Evolutionary conservation across 2,888 invertebrate species (phyloP).

Genomic region (Melanophora roralis): DNA sequence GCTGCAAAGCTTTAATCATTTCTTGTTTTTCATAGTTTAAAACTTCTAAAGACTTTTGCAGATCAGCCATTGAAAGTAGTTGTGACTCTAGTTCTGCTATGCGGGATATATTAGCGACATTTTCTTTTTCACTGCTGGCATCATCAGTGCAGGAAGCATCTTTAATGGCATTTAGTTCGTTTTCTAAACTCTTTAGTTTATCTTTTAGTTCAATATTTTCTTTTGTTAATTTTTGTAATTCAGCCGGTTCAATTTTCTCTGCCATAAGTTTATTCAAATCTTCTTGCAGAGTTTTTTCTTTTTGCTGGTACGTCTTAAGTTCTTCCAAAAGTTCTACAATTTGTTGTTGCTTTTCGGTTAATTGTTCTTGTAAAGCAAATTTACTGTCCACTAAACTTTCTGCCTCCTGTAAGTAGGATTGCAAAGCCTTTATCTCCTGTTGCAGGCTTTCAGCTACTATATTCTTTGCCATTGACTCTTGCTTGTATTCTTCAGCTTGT

Average conservation of each 20-base stretch:
- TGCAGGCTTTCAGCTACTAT: conserved; percentile 50
- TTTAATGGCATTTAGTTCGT: background rate
- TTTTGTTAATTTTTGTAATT: conserved; percentile 47
- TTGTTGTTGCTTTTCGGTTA: conserved; percentile 42
- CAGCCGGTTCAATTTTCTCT: conserved; percentile 8
- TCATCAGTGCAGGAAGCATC: background rate
- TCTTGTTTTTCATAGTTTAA: conserved; percentile 82
- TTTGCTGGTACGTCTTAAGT: conserved; percentile 25
- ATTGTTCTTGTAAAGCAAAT: conserved; percentile 32
- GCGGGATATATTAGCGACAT: conserved; percentile 49
- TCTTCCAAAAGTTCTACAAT: conserved; percentile 35
- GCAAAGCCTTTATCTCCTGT: conserved; percentile 43
- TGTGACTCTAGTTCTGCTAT: conserved; percentile 65
- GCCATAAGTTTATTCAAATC: conserved; percentile 23
- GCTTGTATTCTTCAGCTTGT: conserved; percentile 30
- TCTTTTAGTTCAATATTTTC: conserved; percentile 43
- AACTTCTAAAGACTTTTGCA: conserved; percentile 68
- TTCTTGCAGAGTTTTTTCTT: conserved; percentile 8
- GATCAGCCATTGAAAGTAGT: conserved; percentile 62
- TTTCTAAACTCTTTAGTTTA: conserved; percentile 11
- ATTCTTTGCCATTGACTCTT: conserved; percentile 60
- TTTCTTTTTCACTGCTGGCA: conserved; percentile 21
- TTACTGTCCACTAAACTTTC: conserved; percentile 32
- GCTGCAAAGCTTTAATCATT: conserved; percentile 84
- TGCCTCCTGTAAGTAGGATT: conserved; percentile 43